phyloP scores from a whole-genome alignment of 2,797 vertebrate species.

The Sciurus vulgaris region DNA sequence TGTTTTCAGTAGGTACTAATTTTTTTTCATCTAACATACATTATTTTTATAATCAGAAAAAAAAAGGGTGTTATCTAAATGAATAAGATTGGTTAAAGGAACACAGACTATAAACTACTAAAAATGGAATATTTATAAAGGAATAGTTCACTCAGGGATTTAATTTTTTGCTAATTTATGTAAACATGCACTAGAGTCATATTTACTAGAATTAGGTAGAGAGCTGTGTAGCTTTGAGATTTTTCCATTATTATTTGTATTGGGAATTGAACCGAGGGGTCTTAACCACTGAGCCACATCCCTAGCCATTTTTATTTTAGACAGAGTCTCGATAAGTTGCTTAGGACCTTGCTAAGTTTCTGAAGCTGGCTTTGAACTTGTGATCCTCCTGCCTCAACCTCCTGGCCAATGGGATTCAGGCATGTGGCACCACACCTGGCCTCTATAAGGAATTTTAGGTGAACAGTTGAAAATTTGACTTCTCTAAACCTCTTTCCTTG shows the following conservation, averaged over 20 bases:
- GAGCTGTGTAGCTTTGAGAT: slow-evolving; percentile 1
- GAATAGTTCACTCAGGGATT: slow-evolving; percentile 47
- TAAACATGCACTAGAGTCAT: slow-evolving; percentile 28
- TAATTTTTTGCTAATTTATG: slow-evolving; percentile 24
- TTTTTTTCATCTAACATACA: slow-evolving; percentile 23
- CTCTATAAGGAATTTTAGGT: slow-evolving; percentile 23
- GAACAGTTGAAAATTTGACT: not conserved
- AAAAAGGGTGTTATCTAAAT: not conserved
- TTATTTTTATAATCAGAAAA: slow-evolving; percentile 19
- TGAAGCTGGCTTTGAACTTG: no score
- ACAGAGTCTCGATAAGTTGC: no score
- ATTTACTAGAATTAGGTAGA: slow-evolving; percentile 38
- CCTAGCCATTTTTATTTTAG: no score
- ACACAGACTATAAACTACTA: slow-evolving; percentile 23
- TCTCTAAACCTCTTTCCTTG: slow-evolving; percentile 30
- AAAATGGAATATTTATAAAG: slow-evolving; percentile 44
- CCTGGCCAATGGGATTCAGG: not conserved
- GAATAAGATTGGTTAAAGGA: slow-evolving; percentile 46
- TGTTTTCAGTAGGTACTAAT: slow-evolving; percentile 50
- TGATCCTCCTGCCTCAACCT: not conserved
- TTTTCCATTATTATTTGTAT: slow-evolving; percentile 25
- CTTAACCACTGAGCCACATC: no score
- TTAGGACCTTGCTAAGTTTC: no score
- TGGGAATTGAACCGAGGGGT: no score
- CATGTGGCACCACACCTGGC: no score